These are phyloP conservation scores for Vulpes vulpes DNA, from an alignment of 2,113 vertebrate genomes.

Conservation along the genomic window DNA sequence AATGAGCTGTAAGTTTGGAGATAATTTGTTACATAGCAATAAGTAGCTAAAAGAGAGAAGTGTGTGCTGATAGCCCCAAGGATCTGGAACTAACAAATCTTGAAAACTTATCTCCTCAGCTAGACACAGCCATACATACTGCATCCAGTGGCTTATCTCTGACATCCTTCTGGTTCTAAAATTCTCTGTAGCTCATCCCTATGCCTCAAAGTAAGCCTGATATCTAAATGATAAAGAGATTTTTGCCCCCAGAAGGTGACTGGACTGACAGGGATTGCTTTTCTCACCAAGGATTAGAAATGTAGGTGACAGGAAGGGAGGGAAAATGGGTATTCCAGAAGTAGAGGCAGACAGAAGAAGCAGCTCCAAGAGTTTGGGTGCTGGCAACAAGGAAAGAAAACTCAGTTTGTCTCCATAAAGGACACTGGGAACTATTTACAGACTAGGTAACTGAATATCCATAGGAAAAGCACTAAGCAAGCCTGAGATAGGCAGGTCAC, in stretches of 20 bases:
- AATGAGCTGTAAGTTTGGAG: neutral
- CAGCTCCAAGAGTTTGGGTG: neutral
- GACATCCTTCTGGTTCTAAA: neutral
- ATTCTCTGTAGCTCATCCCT: neutral
- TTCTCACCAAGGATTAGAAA: neutral
- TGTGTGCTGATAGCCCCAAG: neutral
- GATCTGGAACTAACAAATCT: neutral
- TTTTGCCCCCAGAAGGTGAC: neutral
- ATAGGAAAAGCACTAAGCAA: neutral
- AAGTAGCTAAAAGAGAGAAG: neutral
- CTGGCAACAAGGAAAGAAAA: slow-evolving; percentile 8
- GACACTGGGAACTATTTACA: neutral
- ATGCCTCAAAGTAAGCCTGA: neutral
- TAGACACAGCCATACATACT: neutral
- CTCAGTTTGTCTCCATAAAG: neutral
- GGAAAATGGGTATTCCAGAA: neutral
- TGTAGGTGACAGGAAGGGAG: neutral
- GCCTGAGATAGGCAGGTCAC: neutral
- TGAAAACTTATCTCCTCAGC: neutral
- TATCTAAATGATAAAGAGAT: neutral
- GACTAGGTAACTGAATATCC: neutral
- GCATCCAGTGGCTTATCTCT: neutral
- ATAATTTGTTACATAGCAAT: neutral
- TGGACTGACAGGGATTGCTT: neutral
- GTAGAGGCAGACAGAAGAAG: neutral